Evolutionary conservation across 2,888 invertebrate species (phyloP).

Genomic region (Coelopa pilipes): DNA sequence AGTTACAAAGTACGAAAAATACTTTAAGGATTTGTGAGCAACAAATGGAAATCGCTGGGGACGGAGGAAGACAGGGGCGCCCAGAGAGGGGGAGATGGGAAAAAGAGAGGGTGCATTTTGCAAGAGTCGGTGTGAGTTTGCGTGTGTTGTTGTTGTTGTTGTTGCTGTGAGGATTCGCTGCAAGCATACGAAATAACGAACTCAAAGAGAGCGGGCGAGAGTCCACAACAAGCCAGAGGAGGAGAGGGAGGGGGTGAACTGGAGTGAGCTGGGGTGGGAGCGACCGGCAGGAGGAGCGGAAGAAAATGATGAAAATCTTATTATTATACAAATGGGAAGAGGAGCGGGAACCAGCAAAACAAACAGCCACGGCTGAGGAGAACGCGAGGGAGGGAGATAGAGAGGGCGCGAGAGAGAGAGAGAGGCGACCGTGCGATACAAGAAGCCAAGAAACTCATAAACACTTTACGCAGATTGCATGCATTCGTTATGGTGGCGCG

Average conservation of each 20-base stretch:
- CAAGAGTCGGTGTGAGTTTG: background rate
- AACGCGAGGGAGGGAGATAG: background rate
- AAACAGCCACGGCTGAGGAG: background rate
- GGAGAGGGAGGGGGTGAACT: background rate
- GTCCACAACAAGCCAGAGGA: background rate
- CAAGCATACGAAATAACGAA: conserved; percentile 19
- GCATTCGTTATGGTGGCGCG: conserved; percentile 27
- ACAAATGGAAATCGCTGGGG: conserved; percentile 11
- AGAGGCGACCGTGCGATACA: background rate
- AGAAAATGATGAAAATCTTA: background rate
- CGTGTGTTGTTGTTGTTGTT: too few species aligned
- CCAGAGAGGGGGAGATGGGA: too few species aligned
- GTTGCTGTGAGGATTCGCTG: background rate
- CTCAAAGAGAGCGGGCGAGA: conserved; percentile 16
- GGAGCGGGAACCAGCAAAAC: too few species aligned
- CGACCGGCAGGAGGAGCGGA: background rate
- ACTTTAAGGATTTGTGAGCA: conserved; percentile 15
- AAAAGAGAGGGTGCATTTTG: too few species aligned
- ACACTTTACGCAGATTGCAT: conserved; percentile 31
- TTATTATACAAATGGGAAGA: too few species aligned
- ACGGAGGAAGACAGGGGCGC: background rate
- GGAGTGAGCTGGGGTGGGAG: background rate
- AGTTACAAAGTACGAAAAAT: conserved; percentile 21
- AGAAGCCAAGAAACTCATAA: conserved; percentile 19
- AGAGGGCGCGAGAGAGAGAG: background rate